A percentile compares a stretch with the other conserved stretches of the same genome.
These are phyloP conservation scores for Aleiodes leptofemur DNA, from an alignment of 2,888 invertebrate species.

Conservation along the genomic window DNA sequence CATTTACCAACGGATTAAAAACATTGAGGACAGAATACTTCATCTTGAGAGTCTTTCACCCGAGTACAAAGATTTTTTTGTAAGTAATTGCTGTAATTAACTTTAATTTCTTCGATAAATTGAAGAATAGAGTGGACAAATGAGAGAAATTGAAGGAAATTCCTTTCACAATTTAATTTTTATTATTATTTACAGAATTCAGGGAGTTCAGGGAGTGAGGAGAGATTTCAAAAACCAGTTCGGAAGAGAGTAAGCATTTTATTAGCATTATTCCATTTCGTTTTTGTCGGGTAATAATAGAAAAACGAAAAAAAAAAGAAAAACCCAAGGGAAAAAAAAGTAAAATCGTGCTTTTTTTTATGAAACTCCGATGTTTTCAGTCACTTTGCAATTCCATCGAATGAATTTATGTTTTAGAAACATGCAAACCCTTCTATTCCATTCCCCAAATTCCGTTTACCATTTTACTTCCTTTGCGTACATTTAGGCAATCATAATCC, in stretches of 20 bases:
- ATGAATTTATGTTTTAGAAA: constrained; percentile 39
- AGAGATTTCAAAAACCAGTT: constrained; percentile 54
- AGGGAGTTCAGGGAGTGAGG: constrained; percentile 51
- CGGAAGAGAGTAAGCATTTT: constrained; percentile 64
- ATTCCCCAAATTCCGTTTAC: constrained; percentile 19
- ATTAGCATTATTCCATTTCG: neutral
- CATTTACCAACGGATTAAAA: constrained; percentile 83
- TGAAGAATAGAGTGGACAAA: neutral
- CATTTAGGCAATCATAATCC: constrained; percentile 32
- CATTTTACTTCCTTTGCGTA: constrained; percentile 26
- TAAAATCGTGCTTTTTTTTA: constrained; percentile 4
- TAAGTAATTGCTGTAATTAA: constrained; percentile 67
- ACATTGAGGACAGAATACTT: constrained; percentile 85
- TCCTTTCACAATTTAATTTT: no score
- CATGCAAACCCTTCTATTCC: constrained; percentile 40
- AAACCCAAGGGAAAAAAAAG: neutral
- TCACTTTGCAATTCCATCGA: constrained; percentile 38
- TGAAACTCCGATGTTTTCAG: constrained; percentile 30
- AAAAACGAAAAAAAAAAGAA: neutral
- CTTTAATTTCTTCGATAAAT: constrained; percentile 10
- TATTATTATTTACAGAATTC: constrained; percentile 50
- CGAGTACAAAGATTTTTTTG: constrained; percentile 86
- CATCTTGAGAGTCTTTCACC: constrained; percentile 86
- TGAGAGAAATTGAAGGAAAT: no score
- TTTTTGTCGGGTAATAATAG: constrained; percentile 16